phyloP scores from a whole-genome alignment of 2,113 vertebrate species.

The Nothocercus nigrocapillus region DNA sequence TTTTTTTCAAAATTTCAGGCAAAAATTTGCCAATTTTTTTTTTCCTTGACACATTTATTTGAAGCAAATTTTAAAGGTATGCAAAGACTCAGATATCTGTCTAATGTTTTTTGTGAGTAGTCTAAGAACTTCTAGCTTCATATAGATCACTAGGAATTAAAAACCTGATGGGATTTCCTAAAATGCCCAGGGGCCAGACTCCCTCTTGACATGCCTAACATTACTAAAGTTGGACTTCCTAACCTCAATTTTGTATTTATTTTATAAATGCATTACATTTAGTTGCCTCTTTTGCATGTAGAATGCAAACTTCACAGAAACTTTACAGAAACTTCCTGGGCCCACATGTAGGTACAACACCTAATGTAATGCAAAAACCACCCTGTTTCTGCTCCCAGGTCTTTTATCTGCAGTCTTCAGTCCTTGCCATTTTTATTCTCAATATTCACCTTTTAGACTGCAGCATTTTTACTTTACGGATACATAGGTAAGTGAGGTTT shows the following conservation, averaged over 20 bases:
- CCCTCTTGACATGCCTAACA: not conserved
- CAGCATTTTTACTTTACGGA: not conserved
- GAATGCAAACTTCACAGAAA: not conserved
- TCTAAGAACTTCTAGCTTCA: not conserved
- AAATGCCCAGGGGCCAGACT: not conserved
- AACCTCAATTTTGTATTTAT: not conserved
- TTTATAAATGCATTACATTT: not conserved
- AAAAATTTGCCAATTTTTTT: not conserved
- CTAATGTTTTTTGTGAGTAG: not conserved
- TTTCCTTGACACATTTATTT: rapidly evolving
- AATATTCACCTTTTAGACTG: not conserved
- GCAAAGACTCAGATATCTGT: not conserved
- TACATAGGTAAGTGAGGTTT: not conserved
- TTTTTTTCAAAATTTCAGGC: not conserved
- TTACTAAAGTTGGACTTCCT: not conserved
- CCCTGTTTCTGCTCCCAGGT: not conserved
- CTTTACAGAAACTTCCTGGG: not conserved
- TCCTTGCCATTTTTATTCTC: not conserved
- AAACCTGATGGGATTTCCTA: not conserved
- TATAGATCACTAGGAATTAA: not conserved
- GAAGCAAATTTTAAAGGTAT: not conserved
- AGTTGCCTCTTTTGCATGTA: not conserved
- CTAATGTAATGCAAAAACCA: not conserved
- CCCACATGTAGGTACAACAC: not conserved
- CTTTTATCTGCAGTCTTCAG: not conserved